Base-by-base conservation (phyloP, 1,140 invertebrate species). In the Chrysomallon squamiferum region DNA sequence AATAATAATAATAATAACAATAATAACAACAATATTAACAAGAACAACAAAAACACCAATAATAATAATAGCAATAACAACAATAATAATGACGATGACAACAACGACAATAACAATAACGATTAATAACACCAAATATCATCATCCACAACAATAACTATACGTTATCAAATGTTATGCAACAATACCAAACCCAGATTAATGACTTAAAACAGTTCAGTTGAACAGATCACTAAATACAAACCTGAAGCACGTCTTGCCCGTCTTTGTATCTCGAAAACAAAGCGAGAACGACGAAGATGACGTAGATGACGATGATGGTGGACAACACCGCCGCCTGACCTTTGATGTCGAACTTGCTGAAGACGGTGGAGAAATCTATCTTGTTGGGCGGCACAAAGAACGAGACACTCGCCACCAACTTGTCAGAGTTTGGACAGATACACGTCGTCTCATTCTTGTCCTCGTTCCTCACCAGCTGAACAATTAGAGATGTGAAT, bases 351-450 rank as follows among this genome's bases (percentile, higher is more conserved):
- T 77, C 73, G 35, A 81, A 79, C 54, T 75, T 75, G 3, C 60
- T 65, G 71, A 87, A 88, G 0, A 88, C 86, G 56, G 87, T 88
- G 11, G 64, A 72, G 72, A 88, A 88, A 71, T 88, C 87, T 13
- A 88, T 87, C 2, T 82, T 83, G 68, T 88, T 88, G 0, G 87
- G 86, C 43, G 82, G 77, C 1, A 86, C 81, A 62, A 86, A 84
- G 62, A 87, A 87, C 3, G 73, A 52, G 20, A 29, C 58, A 13
- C 27, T 45, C 18, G 47, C 49, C 11, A 62, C 20, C 3, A 35
- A 25, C 3, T 50, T 20, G 3, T 52, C n/a, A 2, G 3, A 50
- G 29, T n/a, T 18, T 52, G 30, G 29, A 30, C 61, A 62, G 18
- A 25, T 33, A 22, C 61, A 62, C 29, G 20, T 33, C 9, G 61